These are phyloP conservation scores for Micronycteris hirsuta DNA, from an alignment of 2,113 vertebrate genomes.

Conservation along the genomic window DNA sequence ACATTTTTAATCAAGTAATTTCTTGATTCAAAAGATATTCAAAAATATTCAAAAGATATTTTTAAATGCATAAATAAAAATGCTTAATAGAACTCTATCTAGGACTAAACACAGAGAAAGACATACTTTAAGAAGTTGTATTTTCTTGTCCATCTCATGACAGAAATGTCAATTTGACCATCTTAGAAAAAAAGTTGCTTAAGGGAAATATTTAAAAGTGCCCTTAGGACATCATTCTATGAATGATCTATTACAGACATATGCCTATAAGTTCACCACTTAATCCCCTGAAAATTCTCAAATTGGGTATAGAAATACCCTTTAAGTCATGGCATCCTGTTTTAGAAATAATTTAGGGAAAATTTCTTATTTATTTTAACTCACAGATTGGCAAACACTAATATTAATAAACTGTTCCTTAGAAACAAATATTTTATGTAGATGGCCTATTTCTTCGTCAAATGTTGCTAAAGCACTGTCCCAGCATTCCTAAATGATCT, in stretches of 20 bases:
- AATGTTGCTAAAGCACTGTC: background rate
- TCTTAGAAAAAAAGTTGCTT: conserved; percentile 55
- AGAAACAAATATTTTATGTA: background rate
- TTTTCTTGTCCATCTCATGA: conserved; percentile 46
- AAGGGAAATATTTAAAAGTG: background rate
- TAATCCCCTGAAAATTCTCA: background rate
- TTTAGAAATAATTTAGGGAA: conserved; percentile 6
- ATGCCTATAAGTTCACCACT: background rate
- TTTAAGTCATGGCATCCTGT: background rate
- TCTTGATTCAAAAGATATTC: too few relatives aligned
- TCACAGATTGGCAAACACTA: background rate
- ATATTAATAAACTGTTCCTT: background rate
- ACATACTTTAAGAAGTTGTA: conserved; percentile 41
- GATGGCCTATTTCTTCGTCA: background rate
- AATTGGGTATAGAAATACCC: background rate
- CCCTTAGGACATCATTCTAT: background rate
- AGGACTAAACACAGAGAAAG: background rate
- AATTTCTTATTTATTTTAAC: background rate
- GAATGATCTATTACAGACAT: background rate
- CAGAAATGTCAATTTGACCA: conserved; percentile 26
- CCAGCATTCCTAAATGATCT: background rate
- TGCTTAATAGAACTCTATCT: conserved; percentile 24
- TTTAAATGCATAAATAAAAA: conserved; percentile 41
- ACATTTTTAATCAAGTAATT: background rate
- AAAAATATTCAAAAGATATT: conserved; percentile 21